phyloP scores from a whole-genome alignment of 30 jellyfish, hydroid and myxozoan species.

The Catostylus mosaicus region DNA sequence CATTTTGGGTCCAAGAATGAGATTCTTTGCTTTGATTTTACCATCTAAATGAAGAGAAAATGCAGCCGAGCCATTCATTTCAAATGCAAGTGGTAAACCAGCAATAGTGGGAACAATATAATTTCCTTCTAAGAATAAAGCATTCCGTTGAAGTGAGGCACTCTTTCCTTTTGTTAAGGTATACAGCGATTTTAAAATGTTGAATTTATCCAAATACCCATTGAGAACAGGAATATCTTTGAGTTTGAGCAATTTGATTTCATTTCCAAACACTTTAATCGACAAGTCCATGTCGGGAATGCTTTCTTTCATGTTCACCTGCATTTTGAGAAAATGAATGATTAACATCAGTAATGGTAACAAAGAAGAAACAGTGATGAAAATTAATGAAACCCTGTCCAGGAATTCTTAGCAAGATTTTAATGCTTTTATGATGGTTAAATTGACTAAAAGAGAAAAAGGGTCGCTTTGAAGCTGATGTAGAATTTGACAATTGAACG shows the following conservation, averaged over 20 bases:
- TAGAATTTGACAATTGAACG: too few species aligned
- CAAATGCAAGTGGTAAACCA: conserved; percentile 89
- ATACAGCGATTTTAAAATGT: conserved; percentile 69
- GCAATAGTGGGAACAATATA: conserved; percentile 84
- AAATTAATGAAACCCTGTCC: too few species aligned
- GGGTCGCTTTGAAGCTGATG: too few species aligned
- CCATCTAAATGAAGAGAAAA: conserved; percentile 76
- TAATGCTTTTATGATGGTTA: too few species aligned
- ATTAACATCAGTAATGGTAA: too few species aligned
- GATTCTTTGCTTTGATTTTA: conserved; percentile 60
- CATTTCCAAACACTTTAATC: conserved; percentile 84
- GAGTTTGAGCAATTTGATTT: conserved; percentile 66
- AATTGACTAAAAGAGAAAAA: too few species aligned
- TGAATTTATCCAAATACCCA: conserved; percentile 72
- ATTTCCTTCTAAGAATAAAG: conserved; percentile 76
- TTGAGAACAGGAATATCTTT: conserved; percentile 84
- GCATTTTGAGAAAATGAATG: background rate
- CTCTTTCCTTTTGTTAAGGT: conserved; percentile 83
- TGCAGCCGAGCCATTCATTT: conserved; percentile 88
- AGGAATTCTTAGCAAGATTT: too few species aligned
- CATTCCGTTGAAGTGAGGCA: conserved; percentile 62
- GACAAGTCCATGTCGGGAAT: conserved; percentile 75
- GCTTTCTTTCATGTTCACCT: conserved; percentile 88
- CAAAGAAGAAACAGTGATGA: too few species aligned
- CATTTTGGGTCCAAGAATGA: conserved; percentile 81